Base-by-base conservation (phyloP, 2,113 vertebrate genomes). In the Dasyornis broadbenti region DNA sequence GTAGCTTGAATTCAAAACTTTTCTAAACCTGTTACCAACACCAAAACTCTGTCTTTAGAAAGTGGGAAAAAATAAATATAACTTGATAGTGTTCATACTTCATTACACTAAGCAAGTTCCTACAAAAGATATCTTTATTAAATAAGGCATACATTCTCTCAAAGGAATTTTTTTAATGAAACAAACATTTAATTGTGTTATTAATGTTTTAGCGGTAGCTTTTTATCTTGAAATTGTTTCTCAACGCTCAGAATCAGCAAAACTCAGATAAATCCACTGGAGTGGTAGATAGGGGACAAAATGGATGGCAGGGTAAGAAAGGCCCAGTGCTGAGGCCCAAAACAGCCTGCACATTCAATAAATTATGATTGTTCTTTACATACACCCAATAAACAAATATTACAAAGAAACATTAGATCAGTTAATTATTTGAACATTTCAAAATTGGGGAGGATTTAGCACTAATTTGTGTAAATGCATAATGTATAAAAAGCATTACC, bases 361-460 rank as follows among this genome's bases (percentile, higher is more conserved):
- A 90, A 45, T 54, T 63, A 52, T n/a, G 39, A 45, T 7, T 53
- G 14, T 23, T 85, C 33, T 73, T 44, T 50, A 59, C 3, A 33
- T 18, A 50, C 3, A 40, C 1, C 2, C 7, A 60, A 23, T 33
- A 56, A 42, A 86, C 8, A 69, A 68, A 54, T 19, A 56, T 64
- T 23, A n/a, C 8, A 24, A 9, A 42, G 8, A 76, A 71, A 39
- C 8, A 33, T 50, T 30, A 60, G 18, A 59, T 49, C 23, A 6
- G 16, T 23, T 69, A 56, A 60, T 56, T 50, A n/a, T 15, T 23
- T 72, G 5, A 89, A 35, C 8, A 69, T n/a, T 35, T 71, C 45
- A 11, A 59, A 76, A 49, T 2, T 30, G 4, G 10, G 10, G 7
- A 0, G 0, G 6, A 30, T 76, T n/a, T 21, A 76, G 24, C 8